phyloP scores from a whole-genome alignment of 2,797 vertebrate species.

The Premnoplex brunnescens region DNA sequence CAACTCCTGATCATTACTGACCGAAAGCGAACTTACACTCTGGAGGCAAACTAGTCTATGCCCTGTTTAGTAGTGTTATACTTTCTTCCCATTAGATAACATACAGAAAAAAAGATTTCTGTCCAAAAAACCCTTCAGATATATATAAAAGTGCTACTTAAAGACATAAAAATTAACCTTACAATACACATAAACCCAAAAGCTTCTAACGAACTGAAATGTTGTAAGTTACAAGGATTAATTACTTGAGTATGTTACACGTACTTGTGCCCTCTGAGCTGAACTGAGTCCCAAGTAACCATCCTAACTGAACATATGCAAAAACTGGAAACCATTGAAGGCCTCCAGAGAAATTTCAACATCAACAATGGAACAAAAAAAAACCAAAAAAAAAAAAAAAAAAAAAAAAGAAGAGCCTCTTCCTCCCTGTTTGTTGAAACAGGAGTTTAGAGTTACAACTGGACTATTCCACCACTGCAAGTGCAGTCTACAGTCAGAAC shows the following conservation, averaged over 20 bases:
- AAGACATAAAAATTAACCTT: slow-evolving; percentile 27
- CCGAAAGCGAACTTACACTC: slow-evolving; percentile 33
- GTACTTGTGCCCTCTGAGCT: background rate
- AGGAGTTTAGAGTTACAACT: background rate
- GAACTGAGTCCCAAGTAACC: slow-evolving; percentile 27
- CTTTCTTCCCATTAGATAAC: slow-evolving; percentile 1
- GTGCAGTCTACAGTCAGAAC: background rate
- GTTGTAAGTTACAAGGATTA: slow-evolving; percentile 4
- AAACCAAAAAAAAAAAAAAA: background rate
- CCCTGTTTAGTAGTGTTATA: background rate
- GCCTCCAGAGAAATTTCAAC: background rate
- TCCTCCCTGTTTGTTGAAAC: background rate
- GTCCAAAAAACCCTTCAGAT: slow-evolving; percentile 44
- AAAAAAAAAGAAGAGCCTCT: background rate
- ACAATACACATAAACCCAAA: slow-evolving; percentile 8
- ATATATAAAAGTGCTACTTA: slow-evolving; percentile 59
- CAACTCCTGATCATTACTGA: slow-evolving; percentile 50
- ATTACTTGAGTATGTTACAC: background rate
- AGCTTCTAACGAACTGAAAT: slow-evolving; percentile 49
- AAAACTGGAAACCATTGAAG: background rate
- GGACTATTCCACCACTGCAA: background rate
- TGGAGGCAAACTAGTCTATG: background rate
- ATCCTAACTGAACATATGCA: background rate
- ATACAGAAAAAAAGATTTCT: background rate
- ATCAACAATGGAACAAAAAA: background rate